Percentiles rank a stretch among this genome's conserved stretches.
Conservation (phyloP, 2,888 invertebrate genomes). For the Trachelus troglodyta region DNA sequence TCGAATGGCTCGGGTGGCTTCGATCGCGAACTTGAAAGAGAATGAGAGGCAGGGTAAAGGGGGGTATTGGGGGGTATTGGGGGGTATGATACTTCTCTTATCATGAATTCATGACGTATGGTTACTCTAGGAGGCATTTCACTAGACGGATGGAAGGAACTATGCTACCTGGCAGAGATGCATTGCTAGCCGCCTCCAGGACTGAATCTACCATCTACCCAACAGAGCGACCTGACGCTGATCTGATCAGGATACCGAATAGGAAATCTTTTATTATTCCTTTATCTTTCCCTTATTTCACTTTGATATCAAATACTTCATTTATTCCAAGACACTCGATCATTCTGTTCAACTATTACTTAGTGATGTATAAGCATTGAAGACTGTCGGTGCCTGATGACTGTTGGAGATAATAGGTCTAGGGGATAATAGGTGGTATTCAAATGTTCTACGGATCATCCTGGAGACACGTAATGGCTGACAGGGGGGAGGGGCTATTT, state of each 20-base stretch:
- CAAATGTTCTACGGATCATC: neutral
- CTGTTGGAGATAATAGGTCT: neutral
- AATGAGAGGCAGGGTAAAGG: constrained; percentile 10
- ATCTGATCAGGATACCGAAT: constrained; percentile 20
- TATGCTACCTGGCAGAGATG: constrained; percentile 41
- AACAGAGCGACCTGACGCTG: constrained; percentile 21
- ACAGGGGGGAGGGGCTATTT: neutral
- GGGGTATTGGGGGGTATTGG: neutral
- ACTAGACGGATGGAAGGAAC: constrained; percentile 33
- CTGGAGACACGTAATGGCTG: neutral
- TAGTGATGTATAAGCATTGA: neutral
- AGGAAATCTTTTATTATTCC: neutral
- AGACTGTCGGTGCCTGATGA: neutral
- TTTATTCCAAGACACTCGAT: neutral
- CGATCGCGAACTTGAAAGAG: constrained; percentile 23
- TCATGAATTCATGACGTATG: constrained; percentile 23
- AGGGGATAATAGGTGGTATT: neutral
- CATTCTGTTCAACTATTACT: neutral
- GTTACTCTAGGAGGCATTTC: constrained; percentile 2
- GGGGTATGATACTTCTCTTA: constrained; percentile 20
- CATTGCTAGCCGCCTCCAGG: constrained; percentile 33
- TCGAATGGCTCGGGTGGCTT: constrained; percentile 2
- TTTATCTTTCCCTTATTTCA: neutral
- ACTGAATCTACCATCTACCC: constrained; percentile 26
- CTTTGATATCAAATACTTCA: neutral